A percentile compares a stretch with the other conserved stretches of the same genome.
These are phyloP conservation scores for Nesogale talazaci DNA, from an alignment of 2,113 vertebrate species.

Conservation along the genomic window DNA sequence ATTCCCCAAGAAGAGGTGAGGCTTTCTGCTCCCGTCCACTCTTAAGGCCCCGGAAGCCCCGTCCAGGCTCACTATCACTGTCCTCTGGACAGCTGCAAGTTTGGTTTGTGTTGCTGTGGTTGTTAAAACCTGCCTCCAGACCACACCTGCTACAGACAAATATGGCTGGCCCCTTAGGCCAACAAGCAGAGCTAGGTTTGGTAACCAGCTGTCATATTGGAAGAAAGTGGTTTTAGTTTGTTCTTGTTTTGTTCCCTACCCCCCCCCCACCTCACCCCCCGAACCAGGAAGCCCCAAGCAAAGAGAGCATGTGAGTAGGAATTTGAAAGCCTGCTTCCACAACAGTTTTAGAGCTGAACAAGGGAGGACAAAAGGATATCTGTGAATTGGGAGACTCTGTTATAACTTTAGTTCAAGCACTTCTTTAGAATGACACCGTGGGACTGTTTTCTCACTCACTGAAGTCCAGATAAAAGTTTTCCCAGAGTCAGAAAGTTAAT, in stretches of 20 bases:
- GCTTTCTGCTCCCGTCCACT: too few species aligned
- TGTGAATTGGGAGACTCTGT: background rate
- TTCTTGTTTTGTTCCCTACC: background rate
- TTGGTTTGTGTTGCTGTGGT: too few species aligned
- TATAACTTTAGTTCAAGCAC: constrained; percentile 47
- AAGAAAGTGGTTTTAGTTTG: background rate
- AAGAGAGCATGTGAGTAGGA: constrained; percentile 44
- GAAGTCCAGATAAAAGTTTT: constrained; percentile 50
- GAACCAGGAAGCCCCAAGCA: constrained; percentile 14
- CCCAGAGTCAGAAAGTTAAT: constrained; percentile 35
- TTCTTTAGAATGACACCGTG: constrained; percentile 5
- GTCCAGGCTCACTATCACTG: too few species aligned
- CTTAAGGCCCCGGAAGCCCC: too few species aligned
- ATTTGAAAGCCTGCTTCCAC: constrained; percentile 49
- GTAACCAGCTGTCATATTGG: constrained; percentile 31
- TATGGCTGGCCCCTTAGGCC: background rate
- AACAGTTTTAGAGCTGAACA: constrained; percentile 23
- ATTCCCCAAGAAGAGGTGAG: too few species aligned
- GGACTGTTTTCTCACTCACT: constrained; percentile 54
- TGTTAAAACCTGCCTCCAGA: too few species aligned
- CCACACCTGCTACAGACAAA: too few species aligned
- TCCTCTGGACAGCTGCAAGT: too few species aligned
- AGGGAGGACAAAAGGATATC: constrained; percentile 15
- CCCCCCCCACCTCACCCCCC: too few species aligned
- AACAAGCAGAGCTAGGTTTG: background rate